Evolutionary conservation across 2,797 vertebrate genomes (phyloP).

Genomic region (Anolis apletophallus): DNA sequence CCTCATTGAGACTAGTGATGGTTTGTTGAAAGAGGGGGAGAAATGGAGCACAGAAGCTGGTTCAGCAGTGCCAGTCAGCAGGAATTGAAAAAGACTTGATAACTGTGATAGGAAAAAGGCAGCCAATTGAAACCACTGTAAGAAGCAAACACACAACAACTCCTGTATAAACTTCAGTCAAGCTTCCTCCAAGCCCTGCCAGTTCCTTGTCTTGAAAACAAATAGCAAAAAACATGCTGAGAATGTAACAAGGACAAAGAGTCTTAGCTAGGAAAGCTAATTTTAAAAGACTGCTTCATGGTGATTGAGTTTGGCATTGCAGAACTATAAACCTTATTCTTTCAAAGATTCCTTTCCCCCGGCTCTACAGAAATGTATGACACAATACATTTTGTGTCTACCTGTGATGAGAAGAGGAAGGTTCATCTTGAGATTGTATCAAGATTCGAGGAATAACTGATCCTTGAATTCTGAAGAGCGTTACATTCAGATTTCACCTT

Average conservation of each 20-base stretch:
- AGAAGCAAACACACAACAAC: background rate
- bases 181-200: background rate
- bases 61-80: constrained; percentile 1
- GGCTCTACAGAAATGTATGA: background rate
- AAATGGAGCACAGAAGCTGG: background rate
- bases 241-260: background rate
- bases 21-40: background rate
- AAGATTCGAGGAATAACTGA: background rate
- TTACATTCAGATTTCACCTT: background rate
- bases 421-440: background rate
- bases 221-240: background rate
- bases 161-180: background rate
- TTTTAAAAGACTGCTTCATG: background rate
- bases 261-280: background rate
- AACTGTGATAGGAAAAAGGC: background rate
- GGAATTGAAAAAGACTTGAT: background rate
- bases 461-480: background rate
- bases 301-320: background rate
- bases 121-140: constrained; percentile 11
- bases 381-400: no score
- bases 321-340: background rate
- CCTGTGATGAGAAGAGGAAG: background rate
- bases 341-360: background rate
- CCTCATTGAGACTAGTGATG: background rate
- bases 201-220: background rate